Evolutionary conservation across 1,140 invertebrate species (phyloP).

Genomic region (Adoxophyes honmai): DNA sequence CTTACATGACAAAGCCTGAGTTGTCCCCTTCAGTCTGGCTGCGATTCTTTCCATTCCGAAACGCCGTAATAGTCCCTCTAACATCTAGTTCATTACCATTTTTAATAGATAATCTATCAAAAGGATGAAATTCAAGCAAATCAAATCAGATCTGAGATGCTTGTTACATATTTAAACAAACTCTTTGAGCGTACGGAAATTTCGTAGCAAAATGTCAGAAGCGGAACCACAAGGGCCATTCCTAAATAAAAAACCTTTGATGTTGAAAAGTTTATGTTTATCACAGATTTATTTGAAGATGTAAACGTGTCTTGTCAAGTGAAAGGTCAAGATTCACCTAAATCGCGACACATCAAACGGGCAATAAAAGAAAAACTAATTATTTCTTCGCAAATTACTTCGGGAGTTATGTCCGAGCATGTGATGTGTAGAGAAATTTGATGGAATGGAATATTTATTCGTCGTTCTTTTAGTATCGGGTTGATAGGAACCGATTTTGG

Average conservation of each 20-base stretch:
- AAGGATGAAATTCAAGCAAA: no score
- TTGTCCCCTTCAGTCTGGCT: conserved; percentile 45
- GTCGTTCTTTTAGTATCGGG: neutral
- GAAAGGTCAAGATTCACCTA: neutral
- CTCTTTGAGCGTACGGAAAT: no score
- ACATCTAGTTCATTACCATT: conserved; percentile 1
- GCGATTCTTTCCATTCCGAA: conserved; percentile 34
- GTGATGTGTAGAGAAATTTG: neutral
- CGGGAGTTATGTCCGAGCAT: neutral
- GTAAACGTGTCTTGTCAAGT: conserved; percentile 1
- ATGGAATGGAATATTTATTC: no score
- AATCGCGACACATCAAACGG: conserved; percentile 5
- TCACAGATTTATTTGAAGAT: conserved; percentile 11
- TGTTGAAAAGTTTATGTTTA: neutral
- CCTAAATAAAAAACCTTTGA: neutral
- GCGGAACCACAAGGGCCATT: neutral
- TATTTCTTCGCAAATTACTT: conserved; percentile 4
- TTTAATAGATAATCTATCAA: conserved; percentile 1
- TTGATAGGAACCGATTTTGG: neutral
- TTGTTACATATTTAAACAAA: no score
- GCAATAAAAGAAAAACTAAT: conserved; percentile 11
- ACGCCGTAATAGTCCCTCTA: conserved; percentile 28
- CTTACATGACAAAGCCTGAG: conserved; percentile 59
- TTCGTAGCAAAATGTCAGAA: neutral
- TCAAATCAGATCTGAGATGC: no score